Evolutionary conservation across 2,888 invertebrate genomes (phyloP).

Genomic region (Stictocephala bisonia): DNA sequence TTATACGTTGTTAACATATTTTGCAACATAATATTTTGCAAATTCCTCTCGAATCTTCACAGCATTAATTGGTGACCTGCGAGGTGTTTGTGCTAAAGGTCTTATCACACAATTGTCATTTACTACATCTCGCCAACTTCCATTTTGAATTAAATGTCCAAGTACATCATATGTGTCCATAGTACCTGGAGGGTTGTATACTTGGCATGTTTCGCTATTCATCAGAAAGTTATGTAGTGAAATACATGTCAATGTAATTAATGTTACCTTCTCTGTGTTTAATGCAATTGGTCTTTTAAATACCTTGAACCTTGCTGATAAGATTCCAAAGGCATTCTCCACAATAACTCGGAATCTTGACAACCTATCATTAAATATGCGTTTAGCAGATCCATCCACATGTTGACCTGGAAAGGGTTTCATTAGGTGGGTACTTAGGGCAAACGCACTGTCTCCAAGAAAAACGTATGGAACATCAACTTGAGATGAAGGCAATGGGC

Average conservation of each 20-base stretch:
- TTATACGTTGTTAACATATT: too few species aligned
- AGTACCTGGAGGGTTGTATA: conserved; percentile 56
- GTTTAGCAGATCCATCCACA: conserved; percentile 42
- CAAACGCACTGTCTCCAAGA: conserved; percentile 56
- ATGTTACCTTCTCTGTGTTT: conserved; percentile 55
- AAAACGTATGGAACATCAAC: conserved; percentile 59
- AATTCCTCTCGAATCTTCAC: conserved; percentile 21
- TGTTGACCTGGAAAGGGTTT: conserved; percentile 53
- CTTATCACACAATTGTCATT: conserved; percentile 17
- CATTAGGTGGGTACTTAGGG: conserved; percentile 45
- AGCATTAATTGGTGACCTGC: conserved; percentile 24
- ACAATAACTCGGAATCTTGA: conserved; percentile 51
- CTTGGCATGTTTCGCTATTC: conserved; percentile 54
- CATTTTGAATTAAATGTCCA: conserved; percentile 34
- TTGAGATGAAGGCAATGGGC: conserved; percentile 50
- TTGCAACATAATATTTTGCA: conserved; percentile 18
- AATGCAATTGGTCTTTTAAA: conserved; percentile 49
- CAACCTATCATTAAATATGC: conserved; percentile 52
- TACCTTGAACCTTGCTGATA: conserved; percentile 39
- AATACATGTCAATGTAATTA: conserved; percentile 60
- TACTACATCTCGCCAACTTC: conserved; percentile 27
- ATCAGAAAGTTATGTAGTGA: conserved; percentile 59
- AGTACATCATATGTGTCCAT: conserved; percentile 54
- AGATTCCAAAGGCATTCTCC: conserved; percentile 54
- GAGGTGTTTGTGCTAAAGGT: conserved; percentile 12